Evolutionary conservation across 2,113 vertebrate genomes (phyloP).

Genomic region (Gorsachius goisagi): DNA sequence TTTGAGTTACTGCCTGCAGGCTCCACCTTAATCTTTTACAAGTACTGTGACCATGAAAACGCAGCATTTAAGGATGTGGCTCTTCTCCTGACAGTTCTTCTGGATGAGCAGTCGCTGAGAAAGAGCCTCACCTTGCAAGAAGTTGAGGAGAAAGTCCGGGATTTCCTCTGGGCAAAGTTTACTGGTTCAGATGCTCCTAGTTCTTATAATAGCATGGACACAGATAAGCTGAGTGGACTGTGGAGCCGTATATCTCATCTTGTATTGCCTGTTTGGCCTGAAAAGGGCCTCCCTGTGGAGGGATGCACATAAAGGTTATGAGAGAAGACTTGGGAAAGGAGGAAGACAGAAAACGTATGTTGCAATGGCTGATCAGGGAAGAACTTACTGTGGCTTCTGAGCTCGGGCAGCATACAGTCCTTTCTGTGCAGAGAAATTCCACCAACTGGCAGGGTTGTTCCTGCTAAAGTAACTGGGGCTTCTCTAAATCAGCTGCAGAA

Average conservation of each 20-base stretch:
- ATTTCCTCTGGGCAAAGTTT: slow-evolving; percentile 83
- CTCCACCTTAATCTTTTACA: slow-evolving; percentile 94
- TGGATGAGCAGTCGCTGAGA: slow-evolving; percentile 76
- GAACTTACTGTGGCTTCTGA: neutral
- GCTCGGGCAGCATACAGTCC: neutral
- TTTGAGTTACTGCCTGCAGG: slow-evolving; percentile 89
- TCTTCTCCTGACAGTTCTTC: slow-evolving; percentile 87
- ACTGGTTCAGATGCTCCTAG: slow-evolving; percentile 24
- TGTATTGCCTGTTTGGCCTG: slow-evolving; percentile 77
- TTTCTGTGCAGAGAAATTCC: neutral
- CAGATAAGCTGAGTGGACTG: slow-evolving; percentile 79
- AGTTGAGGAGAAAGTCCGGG: slow-evolving; percentile 91
- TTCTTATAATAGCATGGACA: slow-evolving; percentile 74
- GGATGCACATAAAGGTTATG: slow-evolving; percentile 48
- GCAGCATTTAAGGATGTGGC: slow-evolving; percentile 88
- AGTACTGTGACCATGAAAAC: slow-evolving; percentile 96
- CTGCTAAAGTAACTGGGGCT: slow-evolving; percentile 35
- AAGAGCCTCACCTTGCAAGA: slow-evolving; percentile 66
- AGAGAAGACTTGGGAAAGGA: neutral
- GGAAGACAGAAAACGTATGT: neutral
- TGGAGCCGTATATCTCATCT: slow-evolving; percentile 84
- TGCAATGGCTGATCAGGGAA: neutral
- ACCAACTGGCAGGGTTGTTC: neutral
- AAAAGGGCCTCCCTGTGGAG: slow-evolving; percentile 60
- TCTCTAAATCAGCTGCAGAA: neutral